A percentile compares a stretch with the other conserved stretches of the same genome.
Evolutionary conservation across 2,888 invertebrate genomes (phyloP).

Genomic region (Tenthredo mesomela): DNA sequence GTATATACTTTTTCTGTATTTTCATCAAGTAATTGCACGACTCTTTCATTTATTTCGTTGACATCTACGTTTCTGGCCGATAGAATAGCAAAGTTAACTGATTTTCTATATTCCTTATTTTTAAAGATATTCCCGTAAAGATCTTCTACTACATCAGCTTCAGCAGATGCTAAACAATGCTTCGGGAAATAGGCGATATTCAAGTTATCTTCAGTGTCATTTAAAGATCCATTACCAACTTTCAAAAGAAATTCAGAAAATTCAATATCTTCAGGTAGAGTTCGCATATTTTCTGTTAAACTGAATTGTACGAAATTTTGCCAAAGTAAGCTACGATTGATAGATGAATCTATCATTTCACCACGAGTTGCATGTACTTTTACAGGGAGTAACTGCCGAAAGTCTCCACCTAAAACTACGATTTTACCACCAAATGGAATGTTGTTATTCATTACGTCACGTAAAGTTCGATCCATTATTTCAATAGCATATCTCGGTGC

Average conservation of each 20-base stretch:
- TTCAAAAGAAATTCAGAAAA: constrained; percentile 47
- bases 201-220: constrained; percentile 51
- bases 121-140: constrained; percentile 54
- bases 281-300: constrained; percentile 49
- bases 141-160: constrained; percentile 56
- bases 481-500: constrained; percentile 45
- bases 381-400: constrained; percentile 35
- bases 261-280: constrained; percentile 26
- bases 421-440: constrained; percentile 52
- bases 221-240: constrained; percentile 42
- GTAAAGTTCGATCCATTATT: constrained; percentile 53
- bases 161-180: constrained; percentile 52
- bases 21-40: constrained; percentile 13
- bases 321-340: constrained; percentile 40
- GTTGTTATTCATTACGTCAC: constrained; percentile 46
- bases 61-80: constrained; percentile 43
- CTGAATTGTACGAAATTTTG: background rate
- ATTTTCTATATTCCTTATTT: constrained; percentile 54
- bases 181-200: constrained; percentile 36
- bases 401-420: constrained; percentile 29
- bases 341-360: background rate
- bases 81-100: constrained; percentile 43
- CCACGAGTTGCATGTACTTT: background rate
- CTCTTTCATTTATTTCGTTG: constrained; percentile 23
- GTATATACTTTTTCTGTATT: background rate